Conservation (phyloP, 1,140 invertebrate genomes). For the Brachionus angularis region DNA sequence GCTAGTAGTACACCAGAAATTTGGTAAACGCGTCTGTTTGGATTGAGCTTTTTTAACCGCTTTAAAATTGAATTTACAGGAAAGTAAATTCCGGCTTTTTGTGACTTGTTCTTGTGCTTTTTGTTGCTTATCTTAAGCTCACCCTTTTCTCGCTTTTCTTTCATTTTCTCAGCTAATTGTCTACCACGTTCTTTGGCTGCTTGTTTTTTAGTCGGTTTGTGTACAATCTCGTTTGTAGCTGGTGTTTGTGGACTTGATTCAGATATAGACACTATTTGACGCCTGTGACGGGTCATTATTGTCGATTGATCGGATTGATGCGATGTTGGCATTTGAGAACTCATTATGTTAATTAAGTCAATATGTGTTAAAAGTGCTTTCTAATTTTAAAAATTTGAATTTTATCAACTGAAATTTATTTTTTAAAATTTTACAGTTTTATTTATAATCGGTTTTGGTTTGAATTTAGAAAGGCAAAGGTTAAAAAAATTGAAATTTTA, state of each 20-base stretch:
- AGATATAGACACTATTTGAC: no score
- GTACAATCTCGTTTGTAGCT: not conserved
- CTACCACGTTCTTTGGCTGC: slow-evolving; percentile 1
- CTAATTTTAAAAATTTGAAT: no score
- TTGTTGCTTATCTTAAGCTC: slow-evolving; percentile 96
- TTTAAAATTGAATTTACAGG: slow-evolving; percentile 97
- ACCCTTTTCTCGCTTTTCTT: slow-evolving; percentile 84
- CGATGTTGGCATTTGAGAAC: no score
- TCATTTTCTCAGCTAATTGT: not conserved
- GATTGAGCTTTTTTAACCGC: slow-evolving; percentile 95
- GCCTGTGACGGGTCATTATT: no score
- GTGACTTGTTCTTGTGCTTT: slow-evolving; percentile 85
- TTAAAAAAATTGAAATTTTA: no score
- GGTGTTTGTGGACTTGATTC: not conserved
- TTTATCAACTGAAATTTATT: no score
- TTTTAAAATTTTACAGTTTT: no score
- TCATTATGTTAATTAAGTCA: no score
- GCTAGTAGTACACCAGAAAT: slow-evolving; percentile 95
- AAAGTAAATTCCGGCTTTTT: slow-evolving; percentile 89
- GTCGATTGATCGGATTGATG: no score
- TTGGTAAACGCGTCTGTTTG: slow-evolving; percentile 93
- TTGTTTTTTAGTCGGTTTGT: not conserved
- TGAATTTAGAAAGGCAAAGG: no score
- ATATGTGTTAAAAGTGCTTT: no score
- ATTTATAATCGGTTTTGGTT: no score